Base-by-base conservation (phyloP, 2,888 invertebrate species). In the Orgyia antiqua region DNA sequence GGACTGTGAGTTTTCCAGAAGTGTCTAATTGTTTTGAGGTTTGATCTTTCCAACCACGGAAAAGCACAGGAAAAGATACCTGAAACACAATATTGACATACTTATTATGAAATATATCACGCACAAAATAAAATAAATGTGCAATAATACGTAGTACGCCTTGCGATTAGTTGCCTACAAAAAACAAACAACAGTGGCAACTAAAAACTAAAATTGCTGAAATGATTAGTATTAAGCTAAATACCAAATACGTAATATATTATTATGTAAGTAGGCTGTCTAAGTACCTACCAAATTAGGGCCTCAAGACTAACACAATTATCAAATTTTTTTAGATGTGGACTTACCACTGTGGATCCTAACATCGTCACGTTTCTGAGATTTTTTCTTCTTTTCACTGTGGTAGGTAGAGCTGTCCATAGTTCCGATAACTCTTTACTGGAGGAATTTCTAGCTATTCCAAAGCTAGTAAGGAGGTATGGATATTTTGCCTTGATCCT, bases 1-100 rank as follows among this genome's bases (percentile, higher is more conserved):
- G 77, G 44, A 76, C 70, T 3, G 76, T 72, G 18, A 80, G 42
- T 46, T 82, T 82, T 1, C 80, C 79, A 39, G 61, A 76, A 0
- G 77, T 76, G 43, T 82, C 82, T 30, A 73, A 65, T 39, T 80
- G 68, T 1, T 74, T 68, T 46, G 61, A 53, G 18, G 55, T 58
- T 29, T 78, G 49, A 34, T 82, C 79, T 5, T 45, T 29, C 82
- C 80, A 82, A 28, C 75, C 68, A 34, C 58, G 65, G 53, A 82
- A 80, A 37, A 66, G 19, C 34, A 67, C 66, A 17, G 80, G 78
- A 42, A 71, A 59, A 11, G 62, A 50, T 33, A 80, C 46, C 82
- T 82, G 29, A 6, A 27, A 31, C 7, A 20, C 3, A 9, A n/a
- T n/a, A n/a, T n/a, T n/a, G n/a, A n/a, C n/a, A n/a, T n/a, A n/a